Percentiles rank a stretch among this genome's conserved stretches.
These are phyloP conservation scores for Cephalopholis sonnerati DNA, from an alignment of 2,113 vertebrate genomes.

Conservation along the genomic window DNA sequence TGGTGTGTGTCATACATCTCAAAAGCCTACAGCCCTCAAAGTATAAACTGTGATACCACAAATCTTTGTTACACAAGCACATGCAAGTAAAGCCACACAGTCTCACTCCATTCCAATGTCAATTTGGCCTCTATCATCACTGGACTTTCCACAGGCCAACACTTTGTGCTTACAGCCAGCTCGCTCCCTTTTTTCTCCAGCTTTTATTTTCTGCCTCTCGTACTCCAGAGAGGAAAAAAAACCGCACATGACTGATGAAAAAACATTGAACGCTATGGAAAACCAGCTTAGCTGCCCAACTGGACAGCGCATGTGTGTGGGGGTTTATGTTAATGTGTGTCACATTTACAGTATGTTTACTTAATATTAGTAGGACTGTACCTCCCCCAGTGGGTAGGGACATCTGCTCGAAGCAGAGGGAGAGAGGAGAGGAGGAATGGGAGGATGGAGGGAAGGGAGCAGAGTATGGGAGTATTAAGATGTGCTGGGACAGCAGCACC, in stretches of 20 bases:
- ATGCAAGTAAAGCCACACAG: slow-evolving; percentile 39
- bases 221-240: background rate
- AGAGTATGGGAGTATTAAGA: slow-evolving; percentile 34
- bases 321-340: background rate
- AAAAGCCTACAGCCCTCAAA: background rate
- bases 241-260: slow-evolving; percentile 22
- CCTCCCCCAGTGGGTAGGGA: slow-evolving; percentile 33
- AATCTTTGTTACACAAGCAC: slow-evolving; percentile 15
- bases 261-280: slow-evolving; percentile 3
- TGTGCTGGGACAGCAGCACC: slow-evolving; percentile 75
- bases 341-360: slow-evolving; percentile 54
- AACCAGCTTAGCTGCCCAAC: slow-evolving; percentile 10
- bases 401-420: slow-evolving; percentile 31
- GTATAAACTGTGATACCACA: background rate
- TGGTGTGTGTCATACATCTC: background rate
- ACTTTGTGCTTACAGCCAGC: slow-evolving; percentile 45
- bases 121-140: slow-evolving; percentile 27
- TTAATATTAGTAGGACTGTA: slow-evolving; percentile 58
- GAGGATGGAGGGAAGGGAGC: background rate
- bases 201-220: slow-evolving; percentile 27
- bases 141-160: slow-evolving; percentile 35
- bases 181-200: slow-evolving; percentile 13
- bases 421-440: slow-evolving; percentile 1
- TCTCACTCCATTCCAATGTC: slow-evolving; percentile 34
- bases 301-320: background rate